phyloP scores from a whole-genome alignment of 2,113 vertebrate genomes.

The Tenrec ecaudatus region DNA sequence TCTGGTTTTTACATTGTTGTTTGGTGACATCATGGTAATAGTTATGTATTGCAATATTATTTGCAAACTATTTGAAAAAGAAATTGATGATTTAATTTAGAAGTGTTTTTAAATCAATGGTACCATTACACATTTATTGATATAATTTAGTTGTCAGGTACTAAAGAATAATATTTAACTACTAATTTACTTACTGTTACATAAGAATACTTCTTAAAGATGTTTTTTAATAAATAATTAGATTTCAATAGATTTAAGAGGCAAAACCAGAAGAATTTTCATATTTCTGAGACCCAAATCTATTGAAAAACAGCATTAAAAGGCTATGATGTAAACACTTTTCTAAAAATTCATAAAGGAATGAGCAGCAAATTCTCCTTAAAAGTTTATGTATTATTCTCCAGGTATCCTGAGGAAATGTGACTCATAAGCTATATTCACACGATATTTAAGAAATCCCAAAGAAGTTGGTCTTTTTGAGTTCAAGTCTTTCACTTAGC shows the following conservation, averaged over 20 bases:
- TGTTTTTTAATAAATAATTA: background rate
- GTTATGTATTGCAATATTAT: background rate
- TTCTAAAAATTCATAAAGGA: background rate
- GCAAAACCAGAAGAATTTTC: background rate
- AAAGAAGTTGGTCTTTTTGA: background rate
- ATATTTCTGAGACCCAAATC: background rate
- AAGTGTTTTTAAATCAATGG: background rate
- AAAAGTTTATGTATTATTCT: background rate
- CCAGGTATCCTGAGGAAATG: background rate
- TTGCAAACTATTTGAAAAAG: conserved; percentile 38
- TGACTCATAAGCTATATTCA: background rate
- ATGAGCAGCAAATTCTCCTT: background rate
- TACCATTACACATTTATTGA: background rate
- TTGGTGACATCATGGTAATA: conserved; percentile 6
- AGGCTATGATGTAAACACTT: background rate
- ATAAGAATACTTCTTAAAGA: background rate
- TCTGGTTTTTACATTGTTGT: background rate
- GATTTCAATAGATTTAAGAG: background rate
- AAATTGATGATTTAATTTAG: background rate
- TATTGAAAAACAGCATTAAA: background rate
- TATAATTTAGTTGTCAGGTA: background rate
- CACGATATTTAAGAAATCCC: background rate
- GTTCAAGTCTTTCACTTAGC: background rate
- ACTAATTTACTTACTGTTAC: background rate
- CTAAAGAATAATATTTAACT: background rate